A percentile compares a stretch with the other conserved stretches of the same genome.
Evolutionary conservation across 2,113 vertebrate genomes (phyloP).

Genomic region (Ciconia stormi): DNA sequence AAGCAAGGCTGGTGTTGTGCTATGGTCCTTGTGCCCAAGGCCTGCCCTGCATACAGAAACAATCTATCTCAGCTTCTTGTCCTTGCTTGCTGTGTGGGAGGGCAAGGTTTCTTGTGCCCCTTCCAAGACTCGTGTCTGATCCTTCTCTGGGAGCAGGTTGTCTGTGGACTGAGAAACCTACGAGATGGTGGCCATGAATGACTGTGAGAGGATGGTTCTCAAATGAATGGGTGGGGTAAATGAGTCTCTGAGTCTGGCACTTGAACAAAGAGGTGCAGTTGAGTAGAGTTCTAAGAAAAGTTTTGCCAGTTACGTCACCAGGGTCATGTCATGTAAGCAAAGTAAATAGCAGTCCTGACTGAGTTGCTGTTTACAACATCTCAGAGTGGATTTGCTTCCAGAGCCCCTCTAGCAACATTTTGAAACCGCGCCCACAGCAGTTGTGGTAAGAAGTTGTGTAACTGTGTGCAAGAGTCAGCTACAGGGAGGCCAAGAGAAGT

Average conservation of each 20-base stretch:
- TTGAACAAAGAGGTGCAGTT: not conserved
- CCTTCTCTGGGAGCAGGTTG: not conserved
- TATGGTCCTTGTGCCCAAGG: not conserved
- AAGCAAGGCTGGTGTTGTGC: not conserved
- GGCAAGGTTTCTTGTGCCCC: not conserved
- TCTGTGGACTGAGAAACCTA: not conserved
- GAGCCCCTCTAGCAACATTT: not conserved
- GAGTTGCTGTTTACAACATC: not conserved
- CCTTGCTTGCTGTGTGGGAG: not conserved
- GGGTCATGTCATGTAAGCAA: not conserved
- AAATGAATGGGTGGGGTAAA: not conserved
- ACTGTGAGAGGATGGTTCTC: not conserved
- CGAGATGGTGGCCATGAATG: rapidly evolving
- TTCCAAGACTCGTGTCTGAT: not conserved
- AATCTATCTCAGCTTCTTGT: not conserved
- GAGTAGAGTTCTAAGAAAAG: not conserved
- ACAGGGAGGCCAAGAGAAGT: not conserved
- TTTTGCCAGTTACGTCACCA: not conserved
- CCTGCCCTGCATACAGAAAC: not conserved
- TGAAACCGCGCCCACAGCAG: not conserved
- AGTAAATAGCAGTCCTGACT: not conserved
- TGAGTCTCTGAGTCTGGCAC: not conserved
- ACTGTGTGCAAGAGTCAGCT: conserved; percentile 1
- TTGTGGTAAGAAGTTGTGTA: not conserved
- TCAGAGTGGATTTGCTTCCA: not conserved